Conservation (phyloP, 2,113 vertebrate species). For the Promerops cafer region DNA sequence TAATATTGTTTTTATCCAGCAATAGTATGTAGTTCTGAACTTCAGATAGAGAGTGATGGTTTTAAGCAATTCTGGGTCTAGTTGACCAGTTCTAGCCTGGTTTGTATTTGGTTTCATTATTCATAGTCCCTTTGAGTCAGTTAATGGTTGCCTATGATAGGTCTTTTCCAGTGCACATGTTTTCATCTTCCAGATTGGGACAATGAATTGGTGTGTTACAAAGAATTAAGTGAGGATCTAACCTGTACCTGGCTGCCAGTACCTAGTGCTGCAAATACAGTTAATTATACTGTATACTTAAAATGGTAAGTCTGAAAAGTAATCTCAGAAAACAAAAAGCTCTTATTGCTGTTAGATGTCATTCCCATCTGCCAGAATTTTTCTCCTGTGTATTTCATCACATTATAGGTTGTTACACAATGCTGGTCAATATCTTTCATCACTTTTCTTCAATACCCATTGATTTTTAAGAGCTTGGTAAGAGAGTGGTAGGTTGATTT, state of each 20-base stretch:
- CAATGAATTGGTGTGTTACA: conserved; percentile 48
- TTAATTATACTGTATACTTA: conserved; percentile 26
- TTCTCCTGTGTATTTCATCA: not conserved
- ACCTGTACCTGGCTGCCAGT: conserved; percentile 42
- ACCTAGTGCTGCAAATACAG: not conserved
- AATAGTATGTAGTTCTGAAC: not conserved
- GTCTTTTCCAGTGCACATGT: not conserved
- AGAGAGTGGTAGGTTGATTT: not conserved
- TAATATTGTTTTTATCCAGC: not conserved
- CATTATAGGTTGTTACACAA: not conserved
- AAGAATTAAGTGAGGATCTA: not conserved
- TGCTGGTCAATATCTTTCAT: not conserved
- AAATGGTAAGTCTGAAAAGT: conserved; percentile 54
- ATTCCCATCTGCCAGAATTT: not conserved
- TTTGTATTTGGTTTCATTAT: not conserved
- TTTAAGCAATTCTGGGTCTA: not conserved
- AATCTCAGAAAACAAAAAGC: not conserved
- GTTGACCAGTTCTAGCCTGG: not conserved
- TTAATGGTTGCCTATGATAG: not conserved
- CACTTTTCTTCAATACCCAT: not conserved
- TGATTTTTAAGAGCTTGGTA: not conserved
- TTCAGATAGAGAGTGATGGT: not conserved
- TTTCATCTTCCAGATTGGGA: conserved; percentile 51
- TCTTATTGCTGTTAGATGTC: not conserved
- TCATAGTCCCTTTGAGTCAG: not conserved